These are phyloP conservation scores for Osedax frankpressi DNA, from an alignment of 2,888 invertebrate species.

Conservation along the genomic window DNA sequence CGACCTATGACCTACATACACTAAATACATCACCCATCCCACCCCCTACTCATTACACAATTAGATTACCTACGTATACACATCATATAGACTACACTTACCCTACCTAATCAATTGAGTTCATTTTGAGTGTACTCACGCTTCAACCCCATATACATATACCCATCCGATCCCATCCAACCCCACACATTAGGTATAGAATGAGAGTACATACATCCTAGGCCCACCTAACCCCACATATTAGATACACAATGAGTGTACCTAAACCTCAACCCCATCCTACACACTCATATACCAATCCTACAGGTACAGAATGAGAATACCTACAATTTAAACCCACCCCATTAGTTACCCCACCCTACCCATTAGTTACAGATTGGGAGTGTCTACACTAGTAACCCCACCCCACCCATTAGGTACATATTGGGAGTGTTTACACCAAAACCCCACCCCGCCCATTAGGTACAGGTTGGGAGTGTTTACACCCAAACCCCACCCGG, in stretches of 20 bases:
- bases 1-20: too few relatives aligned
- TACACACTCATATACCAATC: too few relatives aligned
- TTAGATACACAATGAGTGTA: too few relatives aligned
- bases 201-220: not conserved
- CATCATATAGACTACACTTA: too few relatives aligned
- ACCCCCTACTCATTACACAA: too few relatives aligned
- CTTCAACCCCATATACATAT: too few relatives aligned
- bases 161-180: not conserved
- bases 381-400: not conserved
- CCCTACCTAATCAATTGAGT: too few relatives aligned
- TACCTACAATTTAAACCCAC: not conserved
- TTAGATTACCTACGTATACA: too few relatives aligned
- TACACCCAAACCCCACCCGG: not conserved
- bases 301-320: not conserved
- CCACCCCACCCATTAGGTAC: not conserved
- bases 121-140: too few relatives aligned
- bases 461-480: not conserved
- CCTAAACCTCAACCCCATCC: too few relatives aligned
- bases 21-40: too few relatives aligned
- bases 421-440: not conserved
- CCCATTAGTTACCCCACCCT: not conserved
- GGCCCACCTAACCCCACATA: not conserved
- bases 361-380: not conserved
- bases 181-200: not conserved
- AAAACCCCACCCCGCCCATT: not conserved